Percentiles rank a stretch among this genome's conserved stretches.
Conservation (phyloP, 2,888 invertebrate species). For the Drosophila aldrichi region DNA sequence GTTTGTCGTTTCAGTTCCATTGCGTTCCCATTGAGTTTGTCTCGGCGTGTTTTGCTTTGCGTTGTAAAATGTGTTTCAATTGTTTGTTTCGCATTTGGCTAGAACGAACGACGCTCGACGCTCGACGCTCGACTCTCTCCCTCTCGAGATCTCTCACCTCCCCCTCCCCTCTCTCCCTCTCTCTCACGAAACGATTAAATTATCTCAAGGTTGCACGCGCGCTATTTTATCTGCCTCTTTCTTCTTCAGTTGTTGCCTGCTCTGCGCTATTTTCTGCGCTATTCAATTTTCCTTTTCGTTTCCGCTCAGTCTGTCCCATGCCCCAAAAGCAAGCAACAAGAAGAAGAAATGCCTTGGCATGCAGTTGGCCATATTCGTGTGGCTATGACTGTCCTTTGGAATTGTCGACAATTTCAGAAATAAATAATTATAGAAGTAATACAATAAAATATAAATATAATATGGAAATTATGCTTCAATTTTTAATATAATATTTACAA, state of each 20-base stretch:
- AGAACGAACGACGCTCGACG: slow-evolving; percentile 45
- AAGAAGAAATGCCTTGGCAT: neutral
- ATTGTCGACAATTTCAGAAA: neutral
- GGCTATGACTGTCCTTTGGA: slow-evolving; percentile 11
- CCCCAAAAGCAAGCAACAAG: neutral
- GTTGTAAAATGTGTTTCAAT: slow-evolving; percentile 62
- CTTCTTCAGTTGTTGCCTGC: slow-evolving; percentile 17
- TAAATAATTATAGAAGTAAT: too few relatives aligned
- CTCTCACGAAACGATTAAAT: slow-evolving; percentile 65
- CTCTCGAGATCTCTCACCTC: neutral
- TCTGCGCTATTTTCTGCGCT: slow-evolving; percentile 47
- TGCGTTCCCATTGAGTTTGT: neutral
- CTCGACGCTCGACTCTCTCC: neutral
- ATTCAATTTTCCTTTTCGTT: slow-evolving; percentile 24
- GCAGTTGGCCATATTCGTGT: neutral
- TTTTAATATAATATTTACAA: too few relatives aligned
- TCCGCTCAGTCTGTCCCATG: neutral
- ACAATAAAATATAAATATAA: too few relatives aligned
- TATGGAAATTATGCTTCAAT: too few relatives aligned
- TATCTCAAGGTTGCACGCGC: slow-evolving; percentile 80
- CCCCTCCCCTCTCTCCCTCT: neutral
- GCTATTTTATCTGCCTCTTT: slow-evolving; percentile 53
- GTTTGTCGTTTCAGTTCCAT: slow-evolving; percentile 10
- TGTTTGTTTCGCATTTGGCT: slow-evolving; percentile 62
- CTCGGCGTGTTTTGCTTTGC: slow-evolving; percentile 12